Conservation (phyloP, 2,888 invertebrate genomes). For the Drosophila hamatofila region DNA sequence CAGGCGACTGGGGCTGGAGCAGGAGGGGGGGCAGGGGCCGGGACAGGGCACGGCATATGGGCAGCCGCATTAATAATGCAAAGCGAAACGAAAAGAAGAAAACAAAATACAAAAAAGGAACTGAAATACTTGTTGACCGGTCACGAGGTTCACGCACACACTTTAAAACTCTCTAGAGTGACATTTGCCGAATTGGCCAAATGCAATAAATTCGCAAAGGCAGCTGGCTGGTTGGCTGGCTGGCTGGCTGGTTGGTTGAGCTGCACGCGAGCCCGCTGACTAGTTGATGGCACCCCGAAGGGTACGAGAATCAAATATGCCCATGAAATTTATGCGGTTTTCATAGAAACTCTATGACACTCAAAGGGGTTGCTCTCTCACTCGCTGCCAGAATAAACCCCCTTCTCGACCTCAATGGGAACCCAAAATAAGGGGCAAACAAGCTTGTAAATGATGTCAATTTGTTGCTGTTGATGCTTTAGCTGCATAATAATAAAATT, state of each 20-base stretch:
- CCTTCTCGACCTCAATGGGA: not conserved
- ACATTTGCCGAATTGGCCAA: conserved; percentile 84
- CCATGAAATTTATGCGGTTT: conserved; percentile 76
- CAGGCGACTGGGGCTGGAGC: not conserved
- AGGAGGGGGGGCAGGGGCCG: conserved; percentile 19
- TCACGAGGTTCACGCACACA: conserved; percentile 25
- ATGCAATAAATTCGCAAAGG: conserved; percentile 79
- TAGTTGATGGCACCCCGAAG: conserved; percentile 67
- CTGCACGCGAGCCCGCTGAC: conserved; percentile 18
- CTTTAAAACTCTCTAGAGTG: conserved; percentile 83
- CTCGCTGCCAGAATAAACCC: not conserved
- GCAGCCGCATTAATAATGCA: conserved; percentile 76
- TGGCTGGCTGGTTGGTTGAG: conserved; percentile 34
- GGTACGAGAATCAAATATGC: conserved; percentile 58
- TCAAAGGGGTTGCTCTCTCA: conserved; percentile 60
- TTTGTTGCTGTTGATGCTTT: conserved; percentile 64
- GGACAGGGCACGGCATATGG: conserved; percentile 55
- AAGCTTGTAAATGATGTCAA: conserved; percentile 71
- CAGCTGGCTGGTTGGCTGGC: not conserved
- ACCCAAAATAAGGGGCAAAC: conserved; percentile 4
- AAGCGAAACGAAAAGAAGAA: conserved; percentile 45
- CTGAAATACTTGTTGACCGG: conserved; percentile 46
- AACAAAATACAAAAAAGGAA: conserved; percentile 17
- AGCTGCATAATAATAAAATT: conserved; percentile 79
- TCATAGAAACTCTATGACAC: conserved; percentile 75